Conservation (phyloP, 2,113 vertebrate species). For the Acanthochromis polyacanthus region DNA sequence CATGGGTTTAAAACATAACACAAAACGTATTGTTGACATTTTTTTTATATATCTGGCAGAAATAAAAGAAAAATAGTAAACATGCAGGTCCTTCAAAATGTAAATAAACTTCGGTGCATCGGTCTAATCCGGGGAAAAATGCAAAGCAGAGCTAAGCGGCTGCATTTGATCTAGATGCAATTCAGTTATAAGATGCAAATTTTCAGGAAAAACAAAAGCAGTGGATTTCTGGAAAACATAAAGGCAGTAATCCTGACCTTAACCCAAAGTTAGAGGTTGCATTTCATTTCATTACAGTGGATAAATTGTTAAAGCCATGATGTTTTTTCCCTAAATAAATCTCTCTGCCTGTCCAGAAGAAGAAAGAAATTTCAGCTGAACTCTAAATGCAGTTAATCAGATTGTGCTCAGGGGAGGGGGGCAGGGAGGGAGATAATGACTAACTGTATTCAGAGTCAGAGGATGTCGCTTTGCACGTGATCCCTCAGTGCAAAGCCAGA, state of each 20-base stretch:
- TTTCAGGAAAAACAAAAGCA: background rate
- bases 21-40: background rate
- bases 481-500: conserved; percentile 26
- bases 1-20: background rate
- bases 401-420: conserved; percentile 33
- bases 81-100: conserved; percentile 11
- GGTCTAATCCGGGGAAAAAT: conserved; percentile 3
- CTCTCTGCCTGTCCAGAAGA: conserved; percentile 20
- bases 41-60: too few species aligned
- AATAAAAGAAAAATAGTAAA: background rate
- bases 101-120: background rate
- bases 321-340: conserved; percentile 13
- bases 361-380: conserved; percentile 51
- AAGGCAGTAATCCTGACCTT: conserved; percentile 29
- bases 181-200: background rate
- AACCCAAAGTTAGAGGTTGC: conserved; percentile 29
- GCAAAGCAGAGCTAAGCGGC: conserved; percentile 5
- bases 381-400: conserved; percentile 61
- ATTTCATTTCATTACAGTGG: conserved; percentile 36
- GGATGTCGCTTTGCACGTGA: conserved; percentile 23
- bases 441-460: conserved; percentile 38
- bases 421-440: conserved; percentile 23
- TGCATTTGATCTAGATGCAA: background rate
- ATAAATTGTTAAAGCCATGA: conserved; percentile 22
- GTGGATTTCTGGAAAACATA: conserved; percentile 14